phyloP scores from a whole-genome alignment of 2,888 invertebrate species.

The Torymus aiolomorphi region DNA sequence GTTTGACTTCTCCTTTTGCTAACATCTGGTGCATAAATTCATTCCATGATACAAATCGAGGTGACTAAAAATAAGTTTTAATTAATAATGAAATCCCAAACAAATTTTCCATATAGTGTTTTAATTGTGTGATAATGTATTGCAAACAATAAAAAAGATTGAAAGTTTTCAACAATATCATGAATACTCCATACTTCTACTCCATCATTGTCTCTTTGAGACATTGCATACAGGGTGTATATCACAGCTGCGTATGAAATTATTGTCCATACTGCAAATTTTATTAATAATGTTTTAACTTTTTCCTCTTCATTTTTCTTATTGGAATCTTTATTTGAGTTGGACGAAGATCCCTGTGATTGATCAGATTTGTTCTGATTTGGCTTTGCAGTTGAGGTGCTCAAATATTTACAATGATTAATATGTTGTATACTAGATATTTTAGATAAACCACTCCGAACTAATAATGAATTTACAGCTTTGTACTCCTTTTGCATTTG shows the following conservation, averaged over 20 bases:
- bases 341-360: neutral
- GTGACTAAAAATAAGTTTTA: constrained; percentile 34
- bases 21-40: constrained; percentile 97
- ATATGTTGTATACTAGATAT: constrained; percentile 11
- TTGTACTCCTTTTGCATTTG: constrained; percentile 78
- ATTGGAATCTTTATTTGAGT: constrained; percentile 37
- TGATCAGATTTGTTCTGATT: constrained; percentile 17
- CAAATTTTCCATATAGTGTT: too few relatives aligned
- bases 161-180: too few relatives aligned
- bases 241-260: constrained; percentile 15
- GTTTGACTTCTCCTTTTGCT: constrained; percentile 94
- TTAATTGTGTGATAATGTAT: too few relatives aligned
- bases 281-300: constrained; percentile 58
- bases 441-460: constrained; percentile 58
- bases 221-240: too few relatives aligned
- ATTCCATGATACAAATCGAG: constrained; percentile 88
- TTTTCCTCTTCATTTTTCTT: constrained; percentile 58
- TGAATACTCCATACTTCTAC: too few relatives aligned
- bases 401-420: constrained; percentile 59
- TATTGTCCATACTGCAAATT: constrained; percentile 56
- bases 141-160: too few relatives aligned
- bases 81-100: neutral
- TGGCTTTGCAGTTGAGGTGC: constrained; percentile 56
- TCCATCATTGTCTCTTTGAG: too few relatives aligned
- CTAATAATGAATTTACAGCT: constrained; percentile 75